Base-by-base conservation (phyloP, 2,113 vertebrate genomes). In the Microtus pennsylvanicus region DNA sequence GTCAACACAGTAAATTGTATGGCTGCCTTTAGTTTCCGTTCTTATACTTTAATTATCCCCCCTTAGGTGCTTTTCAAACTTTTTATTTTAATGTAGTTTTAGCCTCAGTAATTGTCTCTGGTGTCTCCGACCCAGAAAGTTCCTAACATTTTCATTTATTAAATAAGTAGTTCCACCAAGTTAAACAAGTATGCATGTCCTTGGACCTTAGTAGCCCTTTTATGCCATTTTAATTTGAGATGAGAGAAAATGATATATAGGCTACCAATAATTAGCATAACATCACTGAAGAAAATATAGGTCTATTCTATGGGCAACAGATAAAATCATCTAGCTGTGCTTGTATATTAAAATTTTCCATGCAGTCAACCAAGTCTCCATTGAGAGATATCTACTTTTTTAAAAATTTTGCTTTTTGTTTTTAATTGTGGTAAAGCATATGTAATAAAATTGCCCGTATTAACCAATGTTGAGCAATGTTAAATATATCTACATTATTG, bases 171-270 rank as follows among this genome's bases (percentile, higher is more conserved):
- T 47, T 77, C 22, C 47, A 92, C 21, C 47, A 7, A 50, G 50
- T 35, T 75, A 82, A 81, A 47, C 52, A 89, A 63, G 6, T 90
- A 35, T 90, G 35, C 33, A 63, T 85, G 11, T 61, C 13, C 5
- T 38, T 75, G 24, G 38, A 61, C 69, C 2, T 47, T 95, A 89
- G 17, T 69, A 89, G n/a, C 13, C 55, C 61, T 74, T 67, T 95
- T 67, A 74, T 72, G 61, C 81, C 47, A 63, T 38, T 28, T 19
- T 33, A 72, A 75, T 11, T 85, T 63, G 58, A 93, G n/a, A 42
- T 78, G 45, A 58, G 52, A n/a, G 21, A 93, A 93, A 93, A 80
- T 87, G 55, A 93, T 52, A 6, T n/a, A 13, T 87, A 80, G 28
- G 13, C 21, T 78, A 21, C 47, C 74, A 78, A 38, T 78, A 21